Evolutionary conservation across 1,140 invertebrate species (phyloP), one percentile per base, ranked within the genome.

Genomic region (Temnothorax nylanderi): DNA sequence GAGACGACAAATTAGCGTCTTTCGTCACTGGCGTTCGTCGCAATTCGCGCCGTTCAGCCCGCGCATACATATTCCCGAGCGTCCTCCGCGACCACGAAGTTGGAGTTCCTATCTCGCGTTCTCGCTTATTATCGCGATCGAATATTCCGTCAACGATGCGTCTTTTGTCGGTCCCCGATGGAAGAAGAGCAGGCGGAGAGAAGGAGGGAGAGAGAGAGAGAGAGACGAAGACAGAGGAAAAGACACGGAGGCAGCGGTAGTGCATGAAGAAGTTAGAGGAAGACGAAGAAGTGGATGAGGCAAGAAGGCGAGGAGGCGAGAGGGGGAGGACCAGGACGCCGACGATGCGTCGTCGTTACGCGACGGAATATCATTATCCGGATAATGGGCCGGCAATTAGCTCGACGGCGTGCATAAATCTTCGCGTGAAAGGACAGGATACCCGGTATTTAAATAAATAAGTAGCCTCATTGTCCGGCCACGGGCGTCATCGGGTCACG

Each of bases 361-460:
- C 87, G 86, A 91, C 92, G 90, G 92, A 93, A 93, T 93, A 93
- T 90, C 91, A 93, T 93, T 93, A 93, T 91, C 90, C 92, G 89
- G 89, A 93, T 93, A 93, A 93, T 93, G 90, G 92, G 87, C 74
- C 92, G 92, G 92, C 92, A 93, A 93, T 93, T 93, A 93, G 92
- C 92, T 91, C 90, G 92, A 82, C 89, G 92, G 91, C 91, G 88
- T 92, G 92, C 92, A 93, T 93, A 93, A 93, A 93, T 93, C 92
- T 93, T 93, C 85, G 90, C 91, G 91, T 93, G 92, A 93, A 93
- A 93, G 92, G 92, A 93, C 92, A 93, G 92, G 92, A 93, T 93
- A 92, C 92, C 92, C 87, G 91, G 91, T 92, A 93, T 93, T 93
- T 93, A 93, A 93, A 93, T 93, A 92, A 93, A 93, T 92, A 93